Percentiles rank a stretch among this genome's conserved stretches.
phyloP scores from a whole-genome alignment of 1,140 invertebrate species.

The Magallana gigas region DNA sequence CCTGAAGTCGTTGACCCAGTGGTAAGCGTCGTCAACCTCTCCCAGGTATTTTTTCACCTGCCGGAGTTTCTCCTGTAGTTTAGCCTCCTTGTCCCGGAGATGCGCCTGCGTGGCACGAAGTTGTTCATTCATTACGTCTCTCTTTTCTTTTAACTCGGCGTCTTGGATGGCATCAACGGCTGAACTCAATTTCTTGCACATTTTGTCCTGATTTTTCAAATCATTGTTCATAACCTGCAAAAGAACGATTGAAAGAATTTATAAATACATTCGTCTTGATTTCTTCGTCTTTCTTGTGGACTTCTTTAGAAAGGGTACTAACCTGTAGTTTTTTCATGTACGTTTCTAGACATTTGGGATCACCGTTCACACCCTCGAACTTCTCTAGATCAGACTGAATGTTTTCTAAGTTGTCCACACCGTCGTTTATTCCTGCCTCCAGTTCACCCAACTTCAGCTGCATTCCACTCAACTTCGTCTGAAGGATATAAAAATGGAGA shows the following conservation, averaged over 20 bases:
- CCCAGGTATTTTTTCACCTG: constrained; percentile 93
- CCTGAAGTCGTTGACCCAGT: constrained; percentile 96
- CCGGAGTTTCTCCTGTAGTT: constrained; percentile 93
- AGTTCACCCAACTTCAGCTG: constrained; percentile 96
- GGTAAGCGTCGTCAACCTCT: constrained; percentile 95
- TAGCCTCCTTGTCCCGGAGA: constrained; percentile 91
- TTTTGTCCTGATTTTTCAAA: constrained; percentile 72
- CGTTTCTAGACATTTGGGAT: constrained; percentile 97
- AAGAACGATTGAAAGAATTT: background rate
- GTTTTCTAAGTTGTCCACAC: constrained; percentile 83
- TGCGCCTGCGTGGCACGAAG: constrained; percentile 93
- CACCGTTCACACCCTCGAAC: constrained; percentile 90
- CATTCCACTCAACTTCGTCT: constrained; percentile 92
- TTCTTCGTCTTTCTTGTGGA: no score
- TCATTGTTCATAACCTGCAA: constrained; percentile 73
- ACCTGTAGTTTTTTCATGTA: constrained; percentile 96
- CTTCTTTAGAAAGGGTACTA: background rate
- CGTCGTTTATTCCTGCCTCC: constrained; percentile 95
- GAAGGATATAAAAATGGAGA: constrained; percentile 17
- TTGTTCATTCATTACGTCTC: constrained; percentile 91
- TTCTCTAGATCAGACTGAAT: constrained; percentile 80
- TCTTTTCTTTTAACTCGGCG: constrained; percentile 84
- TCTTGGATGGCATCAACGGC: constrained; percentile 82
- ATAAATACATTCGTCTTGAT: background rate
- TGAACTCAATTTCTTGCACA: constrained; percentile 88